Conservation (phyloP, 2,113 vertebrate genomes). For the Hemibagrus wyckioides region DNA sequence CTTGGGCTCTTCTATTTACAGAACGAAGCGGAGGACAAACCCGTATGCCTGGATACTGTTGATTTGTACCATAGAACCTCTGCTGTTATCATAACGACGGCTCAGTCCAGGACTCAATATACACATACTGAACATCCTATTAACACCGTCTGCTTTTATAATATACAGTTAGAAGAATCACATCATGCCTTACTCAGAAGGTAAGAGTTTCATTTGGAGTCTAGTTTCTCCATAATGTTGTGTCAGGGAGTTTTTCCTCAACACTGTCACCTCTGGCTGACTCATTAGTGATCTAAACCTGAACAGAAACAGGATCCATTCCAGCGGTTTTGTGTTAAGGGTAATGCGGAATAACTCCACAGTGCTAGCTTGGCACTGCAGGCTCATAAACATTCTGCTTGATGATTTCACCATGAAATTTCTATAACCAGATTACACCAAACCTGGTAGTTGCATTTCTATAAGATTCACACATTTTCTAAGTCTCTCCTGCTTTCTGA, state of each 20-base stretch:
- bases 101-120: not conserved
- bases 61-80: not conserved
- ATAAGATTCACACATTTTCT: not conserved
- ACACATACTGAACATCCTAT: not conserved
- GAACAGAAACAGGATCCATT: not conserved
- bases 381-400: not conserved
- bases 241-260: not conserved
- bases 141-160: not conserved
- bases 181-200: not conserved
- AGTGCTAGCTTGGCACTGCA: not conserved
- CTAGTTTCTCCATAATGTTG: not conserved
- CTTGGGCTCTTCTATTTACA: not conserved
- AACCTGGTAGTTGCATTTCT: not conserved
- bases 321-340: not conserved
- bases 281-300: not conserved
- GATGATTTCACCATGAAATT: not conserved
- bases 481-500: no score
- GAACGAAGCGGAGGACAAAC: not conserved
- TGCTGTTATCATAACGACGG: not conserved
- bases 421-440: not conserved
- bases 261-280: not conserved
- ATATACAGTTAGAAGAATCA: not conserved
- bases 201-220: not conserved
- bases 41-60: not conserved
- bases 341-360: not conserved